Evolutionary conservation across 2,113 vertebrate genomes (phyloP).

Genomic region (Gobio gobio): DNA sequence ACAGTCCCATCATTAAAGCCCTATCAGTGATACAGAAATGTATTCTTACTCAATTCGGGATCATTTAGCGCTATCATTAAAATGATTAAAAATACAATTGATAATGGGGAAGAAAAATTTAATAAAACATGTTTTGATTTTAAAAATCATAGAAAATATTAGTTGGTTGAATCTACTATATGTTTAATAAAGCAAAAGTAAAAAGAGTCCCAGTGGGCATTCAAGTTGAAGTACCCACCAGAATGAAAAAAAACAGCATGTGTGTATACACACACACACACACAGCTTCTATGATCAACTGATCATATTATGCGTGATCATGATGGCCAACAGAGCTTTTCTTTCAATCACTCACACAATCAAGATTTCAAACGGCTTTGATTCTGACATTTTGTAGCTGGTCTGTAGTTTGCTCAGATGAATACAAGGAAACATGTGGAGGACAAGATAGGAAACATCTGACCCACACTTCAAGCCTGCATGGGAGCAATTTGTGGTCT

Average conservation of each 20-base stretch:
- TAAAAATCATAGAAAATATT: background rate
- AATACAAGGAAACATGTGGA: constrained; percentile 21
- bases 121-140: no score
- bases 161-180: background rate
- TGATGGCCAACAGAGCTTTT: background rate
- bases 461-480: constrained; percentile 3
- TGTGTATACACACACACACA: background rate
- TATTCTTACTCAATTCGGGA: background rate
- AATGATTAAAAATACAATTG: background rate
- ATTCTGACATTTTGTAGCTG: background rate
- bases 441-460: constrained; percentile 26
- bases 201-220: no score
- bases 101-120: background rate
- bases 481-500: background rate
- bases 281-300: background rate
- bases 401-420: background rate
- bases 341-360: background rate
- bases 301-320: background rate
- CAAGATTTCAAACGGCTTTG: background rate
- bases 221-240: no score
- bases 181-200: background rate
- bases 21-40: background rate
- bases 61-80: background rate
- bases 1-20: background rate
- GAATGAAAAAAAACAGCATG: no score